Evolutionary conservation across 2,797 vertebrate species (phyloP).

Genomic region (Lacerta agilis): DNA sequence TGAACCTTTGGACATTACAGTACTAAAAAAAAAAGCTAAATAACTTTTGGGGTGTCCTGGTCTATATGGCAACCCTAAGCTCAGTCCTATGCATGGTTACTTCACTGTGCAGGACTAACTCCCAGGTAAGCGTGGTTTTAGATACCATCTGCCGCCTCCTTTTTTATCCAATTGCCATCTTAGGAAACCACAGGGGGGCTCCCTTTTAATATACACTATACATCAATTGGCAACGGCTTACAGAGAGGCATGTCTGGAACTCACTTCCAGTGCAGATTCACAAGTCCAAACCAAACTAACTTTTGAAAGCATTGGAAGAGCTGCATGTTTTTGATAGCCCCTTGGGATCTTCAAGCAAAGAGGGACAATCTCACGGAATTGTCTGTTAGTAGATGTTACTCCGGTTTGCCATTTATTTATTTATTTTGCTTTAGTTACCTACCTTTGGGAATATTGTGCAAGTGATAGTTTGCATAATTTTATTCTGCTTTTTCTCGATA

Average conservation of each 20-base stretch:
- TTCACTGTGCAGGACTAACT: not conserved
- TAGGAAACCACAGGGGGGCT: not conserved
- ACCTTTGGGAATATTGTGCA: not conserved
- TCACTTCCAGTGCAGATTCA: not conserved
- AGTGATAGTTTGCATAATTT: not conserved
- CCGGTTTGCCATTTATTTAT: not conserved
- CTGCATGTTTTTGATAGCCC: not conserved
- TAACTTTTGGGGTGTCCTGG: too few relatives aligned
- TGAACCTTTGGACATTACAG: too few relatives aligned
- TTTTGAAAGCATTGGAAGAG: not conserved
- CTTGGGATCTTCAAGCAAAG: not conserved
- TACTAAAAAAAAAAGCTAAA: too few relatives aligned
- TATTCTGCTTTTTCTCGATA: not conserved
- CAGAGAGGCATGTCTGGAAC: not conserved
- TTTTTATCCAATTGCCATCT: not conserved
- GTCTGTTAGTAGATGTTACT: not conserved
- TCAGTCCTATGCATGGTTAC: not conserved
- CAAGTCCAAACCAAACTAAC: not conserved
- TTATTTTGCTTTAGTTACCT: not conserved
- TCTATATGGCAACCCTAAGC: too few relatives aligned
- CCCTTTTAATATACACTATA: conserved; percentile 5
- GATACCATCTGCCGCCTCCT: not conserved
- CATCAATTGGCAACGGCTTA: not conserved
- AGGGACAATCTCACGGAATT: not conserved
- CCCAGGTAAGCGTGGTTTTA: not conserved